Conservation (phyloP, 2,113 vertebrate species). For the Delphinapterus leucas region DNA sequence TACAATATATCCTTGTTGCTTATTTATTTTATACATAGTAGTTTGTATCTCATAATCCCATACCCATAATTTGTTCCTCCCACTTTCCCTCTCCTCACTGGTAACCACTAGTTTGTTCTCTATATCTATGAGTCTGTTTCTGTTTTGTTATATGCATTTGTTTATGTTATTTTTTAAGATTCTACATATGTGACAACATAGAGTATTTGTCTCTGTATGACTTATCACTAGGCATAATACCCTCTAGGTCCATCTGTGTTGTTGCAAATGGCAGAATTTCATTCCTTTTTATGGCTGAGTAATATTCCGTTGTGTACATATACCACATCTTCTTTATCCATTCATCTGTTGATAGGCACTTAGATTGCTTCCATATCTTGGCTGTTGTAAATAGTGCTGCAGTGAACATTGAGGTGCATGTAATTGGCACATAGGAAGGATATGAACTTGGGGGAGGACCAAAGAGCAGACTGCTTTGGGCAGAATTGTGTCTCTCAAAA, state of each 20-base stretch:
- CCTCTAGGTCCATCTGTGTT: too few relatives aligned
- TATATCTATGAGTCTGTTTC: not conserved
- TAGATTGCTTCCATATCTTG: not conserved
- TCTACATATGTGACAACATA: not conserved
- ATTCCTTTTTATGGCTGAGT: too few relatives aligned
- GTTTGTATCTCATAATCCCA: not conserved
- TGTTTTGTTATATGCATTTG: not conserved
- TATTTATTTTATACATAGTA: not conserved
- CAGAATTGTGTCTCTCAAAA: not conserved
- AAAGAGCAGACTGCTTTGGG: not conserved
- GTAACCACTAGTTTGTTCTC: not conserved
- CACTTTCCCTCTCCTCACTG: not conserved
- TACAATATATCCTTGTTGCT: not conserved
- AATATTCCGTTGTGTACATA: too few relatives aligned
- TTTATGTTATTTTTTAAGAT: not conserved
- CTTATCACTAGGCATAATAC: not conserved
- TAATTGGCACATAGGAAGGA: not conserved
- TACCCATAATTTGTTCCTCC: not conserved
- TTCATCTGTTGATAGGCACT: not conserved
- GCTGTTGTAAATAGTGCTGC: not conserved
- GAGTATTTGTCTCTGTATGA: not conserved
- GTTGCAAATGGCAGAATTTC: too few relatives aligned
- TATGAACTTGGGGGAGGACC: not conserved
- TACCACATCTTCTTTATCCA: too few relatives aligned
- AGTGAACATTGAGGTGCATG: not conserved